Conservation (phyloP, 2,797 vertebrate genomes). For the Pantherophis alleghaniensis region DNA sequence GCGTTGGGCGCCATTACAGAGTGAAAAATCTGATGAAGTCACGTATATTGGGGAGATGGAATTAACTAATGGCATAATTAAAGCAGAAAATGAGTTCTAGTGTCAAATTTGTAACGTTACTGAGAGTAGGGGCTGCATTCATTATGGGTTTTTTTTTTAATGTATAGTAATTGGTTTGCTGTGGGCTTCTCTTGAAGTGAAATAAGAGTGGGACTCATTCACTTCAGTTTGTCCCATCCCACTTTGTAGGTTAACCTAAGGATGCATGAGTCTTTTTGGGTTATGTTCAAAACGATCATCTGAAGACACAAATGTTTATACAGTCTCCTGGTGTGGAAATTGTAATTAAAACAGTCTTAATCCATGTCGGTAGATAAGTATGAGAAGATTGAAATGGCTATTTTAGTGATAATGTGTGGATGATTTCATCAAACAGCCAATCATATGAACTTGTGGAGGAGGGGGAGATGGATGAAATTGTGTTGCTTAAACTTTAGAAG, state of each 20-base stretch:
- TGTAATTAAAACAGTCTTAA: constrained; percentile 25
- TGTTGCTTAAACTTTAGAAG: not conserved
- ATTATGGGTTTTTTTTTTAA: constrained; percentile 51
- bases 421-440: constrained; percentile 31
- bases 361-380: constrained; percentile 17
- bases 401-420: constrained; percentile 5
- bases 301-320: constrained; percentile 34
- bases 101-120: constrained; percentile 49
- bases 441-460: constrained; percentile 15
- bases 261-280: not conserved
- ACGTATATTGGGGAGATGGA: constrained; percentile 44
- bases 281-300: constrained; percentile 21
- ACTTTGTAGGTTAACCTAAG: not conserved
- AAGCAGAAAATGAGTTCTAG: constrained; percentile 49
- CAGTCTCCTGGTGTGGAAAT: constrained; percentile 29
- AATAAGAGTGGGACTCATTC: constrained; percentile 30
- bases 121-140: constrained; percentile 44
- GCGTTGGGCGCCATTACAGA: constrained; percentile 49
- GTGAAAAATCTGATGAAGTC: constrained; percentile 39
- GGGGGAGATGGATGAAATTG: not conserved
- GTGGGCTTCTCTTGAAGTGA: constrained; percentile 48
- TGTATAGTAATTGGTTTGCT: constrained; percentile 62
- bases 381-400: constrained; percentile 23
- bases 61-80: constrained; percentile 62
- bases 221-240: not conserved